phyloP scores from a whole-genome alignment of 2,797 vertebrate genomes.

The Lophius americanus region DNA sequence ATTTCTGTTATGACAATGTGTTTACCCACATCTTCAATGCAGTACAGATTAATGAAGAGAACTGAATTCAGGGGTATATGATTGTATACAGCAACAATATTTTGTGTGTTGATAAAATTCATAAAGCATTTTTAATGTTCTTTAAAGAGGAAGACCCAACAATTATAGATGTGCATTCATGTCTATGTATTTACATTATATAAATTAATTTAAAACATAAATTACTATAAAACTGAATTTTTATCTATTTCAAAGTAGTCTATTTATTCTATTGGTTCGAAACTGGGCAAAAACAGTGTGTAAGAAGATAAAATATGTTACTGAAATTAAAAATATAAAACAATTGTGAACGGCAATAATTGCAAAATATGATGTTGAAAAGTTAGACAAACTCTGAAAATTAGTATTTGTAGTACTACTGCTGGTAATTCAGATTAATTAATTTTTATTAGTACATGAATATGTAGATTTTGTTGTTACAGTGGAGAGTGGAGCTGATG shows the following conservation, averaged over 20 bases:
- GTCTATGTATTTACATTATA: neutral
- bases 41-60: constrained; percentile 8
- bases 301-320: constrained; percentile 8
- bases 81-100: too few species aligned
- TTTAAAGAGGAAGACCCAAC: too few species aligned
- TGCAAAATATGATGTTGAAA: constrained; percentile 11
- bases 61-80: constrained; percentile 7
- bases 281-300: neutral
- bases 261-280: neutral
- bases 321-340: constrained; percentile 4
- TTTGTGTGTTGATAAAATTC: too few species aligned
- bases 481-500: constrained; percentile 63
- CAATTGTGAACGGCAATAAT: constrained; percentile 19
- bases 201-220: constrained; percentile 1
- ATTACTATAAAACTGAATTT: too few species aligned
- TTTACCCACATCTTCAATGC: constrained; percentile 36
- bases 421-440: constrained; percentile 61
- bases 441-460: constrained; percentile 66
- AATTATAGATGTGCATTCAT: neutral
- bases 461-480: constrained; percentile 70
- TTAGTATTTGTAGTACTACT: constrained; percentile 19
- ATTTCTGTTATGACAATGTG: constrained; percentile 47
- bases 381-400: constrained; percentile 17
- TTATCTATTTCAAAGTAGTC: neutral
- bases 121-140: too few species aligned